A percentile compares a stretch with the other conserved stretches of the same genome.
Conservation (phyloP, 2,797 vertebrate genomes). For the Crenuchus spilurus region DNA sequence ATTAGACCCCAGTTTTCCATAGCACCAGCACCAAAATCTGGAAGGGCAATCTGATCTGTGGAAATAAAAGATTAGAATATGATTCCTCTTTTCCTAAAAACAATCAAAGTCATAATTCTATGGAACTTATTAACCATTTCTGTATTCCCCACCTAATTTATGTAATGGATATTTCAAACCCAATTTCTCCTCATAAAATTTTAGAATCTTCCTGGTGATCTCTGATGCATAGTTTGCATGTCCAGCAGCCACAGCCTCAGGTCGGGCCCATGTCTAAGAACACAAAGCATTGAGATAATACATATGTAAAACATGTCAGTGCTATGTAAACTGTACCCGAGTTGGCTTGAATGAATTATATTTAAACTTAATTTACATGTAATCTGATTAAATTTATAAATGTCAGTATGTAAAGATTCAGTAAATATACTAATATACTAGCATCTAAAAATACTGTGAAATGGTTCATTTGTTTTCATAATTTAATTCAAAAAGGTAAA, state of each 20-base stretch:
- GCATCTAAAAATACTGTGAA: too few species aligned
- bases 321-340: neutral
- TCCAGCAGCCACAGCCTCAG: slow-evolving; percentile 51
- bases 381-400: neutral
- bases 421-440: too few species aligned
- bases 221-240: slow-evolving; percentile 59
- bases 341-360: neutral
- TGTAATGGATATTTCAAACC: slow-evolving; percentile 41
- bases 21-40: slow-evolving; percentile 61
- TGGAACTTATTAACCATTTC: neutral
- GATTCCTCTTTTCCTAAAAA: neutral
- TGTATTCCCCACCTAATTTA: slow-evolving; percentile 66
- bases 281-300: slow-evolving; percentile 1
- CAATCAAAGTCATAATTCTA: neutral
- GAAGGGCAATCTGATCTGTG: slow-evolving; percentile 78
- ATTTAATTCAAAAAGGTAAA: too few species aligned
- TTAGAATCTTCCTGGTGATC: slow-evolving; percentile 62
- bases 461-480: too few species aligned
- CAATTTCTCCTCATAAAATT: slow-evolving; percentile 58
- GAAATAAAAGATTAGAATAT: neutral
- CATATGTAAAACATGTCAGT: neutral
- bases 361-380: neutral
- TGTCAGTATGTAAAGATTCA: neutral
- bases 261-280: slow-evolving; percentile 67
- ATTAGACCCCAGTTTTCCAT: slow-evolving; percentile 83